These are phyloP conservation scores for Aldabrachelys gigantea DNA, from an alignment of 2,113 vertebrate genomes.

Conservation along the genomic window DNA sequence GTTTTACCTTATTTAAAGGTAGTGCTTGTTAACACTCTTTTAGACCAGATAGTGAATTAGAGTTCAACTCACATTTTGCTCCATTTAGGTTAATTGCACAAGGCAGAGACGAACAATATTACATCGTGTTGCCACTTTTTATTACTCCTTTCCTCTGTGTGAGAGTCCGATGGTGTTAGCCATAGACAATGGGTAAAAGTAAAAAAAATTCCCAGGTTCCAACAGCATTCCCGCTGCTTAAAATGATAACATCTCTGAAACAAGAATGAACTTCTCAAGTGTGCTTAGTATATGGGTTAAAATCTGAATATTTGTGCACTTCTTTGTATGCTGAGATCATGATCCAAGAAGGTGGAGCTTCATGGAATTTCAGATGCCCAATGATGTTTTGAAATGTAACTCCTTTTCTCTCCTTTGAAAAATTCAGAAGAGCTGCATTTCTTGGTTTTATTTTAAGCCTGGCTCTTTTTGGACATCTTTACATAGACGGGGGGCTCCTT, in stretches of 20 bases:
- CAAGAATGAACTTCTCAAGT: not conserved
- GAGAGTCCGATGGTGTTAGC: conserved; percentile 44
- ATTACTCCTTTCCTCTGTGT: conserved; percentile 36
- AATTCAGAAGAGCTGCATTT: not conserved
- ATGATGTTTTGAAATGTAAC: not conserved
- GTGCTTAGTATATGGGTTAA: conserved; percentile 1
- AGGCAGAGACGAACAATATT: conserved; percentile 67
- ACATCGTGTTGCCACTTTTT: conserved; percentile 53
- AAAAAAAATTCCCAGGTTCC: conserved; percentile 19
- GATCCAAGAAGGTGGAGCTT: not conserved
- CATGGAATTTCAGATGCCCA: not conserved
- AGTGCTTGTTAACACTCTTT: conserved; percentile 26
- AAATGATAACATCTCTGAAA: conserved; percentile 1
- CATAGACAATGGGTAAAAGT: conserved; percentile 15
- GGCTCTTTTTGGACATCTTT: rapidly evolving
- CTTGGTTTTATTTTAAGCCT: not conserved
- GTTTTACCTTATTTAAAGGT: conserved; percentile 44
- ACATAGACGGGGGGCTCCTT: not conserved
- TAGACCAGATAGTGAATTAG: conserved; percentile 14
- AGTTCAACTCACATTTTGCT: conserved; percentile 50
- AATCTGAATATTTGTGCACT: not conserved
- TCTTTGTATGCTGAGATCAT: not conserved
- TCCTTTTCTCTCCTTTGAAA: not conserved
- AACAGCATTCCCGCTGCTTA: not conserved
- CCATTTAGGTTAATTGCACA: conserved; percentile 62